phyloP scores from a whole-genome alignment of 23 tunicate species.

The Trididemnum miniatum region DNA sequence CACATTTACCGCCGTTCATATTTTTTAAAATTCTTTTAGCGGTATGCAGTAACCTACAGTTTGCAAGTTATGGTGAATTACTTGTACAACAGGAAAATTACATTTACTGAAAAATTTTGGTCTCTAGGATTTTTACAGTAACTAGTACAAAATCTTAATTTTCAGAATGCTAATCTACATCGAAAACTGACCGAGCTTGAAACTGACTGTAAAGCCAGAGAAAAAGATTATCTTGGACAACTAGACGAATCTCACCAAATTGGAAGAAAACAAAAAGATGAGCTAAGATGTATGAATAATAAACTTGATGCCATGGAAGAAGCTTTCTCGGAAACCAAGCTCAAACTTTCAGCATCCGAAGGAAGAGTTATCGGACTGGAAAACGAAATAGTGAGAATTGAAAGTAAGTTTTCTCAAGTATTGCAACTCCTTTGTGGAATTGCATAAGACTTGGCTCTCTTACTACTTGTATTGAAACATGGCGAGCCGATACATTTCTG shows the following conservation, averaged over 20 bases:
- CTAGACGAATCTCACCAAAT: constrained; percentile 57
- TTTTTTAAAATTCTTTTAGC: too few relatives aligned
- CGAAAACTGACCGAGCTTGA: constrained; percentile 87
- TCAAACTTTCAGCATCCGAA: constrained; percentile 89
- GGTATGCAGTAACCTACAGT: too few relatives aligned
- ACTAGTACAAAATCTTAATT: too few relatives aligned
- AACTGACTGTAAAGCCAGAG: constrained; percentile 59
- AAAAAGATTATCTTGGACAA: constrained; percentile 72
- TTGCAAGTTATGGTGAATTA: too few relatives aligned
- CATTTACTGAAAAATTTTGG: background rate
- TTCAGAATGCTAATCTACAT: constrained; percentile 63
- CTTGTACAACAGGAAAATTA: too few relatives aligned
- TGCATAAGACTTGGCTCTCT: too few relatives aligned
- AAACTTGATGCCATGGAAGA: constrained; percentile 68
- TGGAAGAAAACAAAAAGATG: constrained; percentile 68
- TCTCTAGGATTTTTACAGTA: background rate
- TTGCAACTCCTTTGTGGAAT: too few relatives aligned
- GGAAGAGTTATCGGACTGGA: constrained; percentile 93
- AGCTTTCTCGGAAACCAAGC: constrained; percentile 76
- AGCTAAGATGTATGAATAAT: constrained; percentile 41
- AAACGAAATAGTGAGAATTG: constrained; percentile 82
- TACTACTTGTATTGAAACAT: too few relatives aligned
- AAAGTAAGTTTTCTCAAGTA: constrained; percentile 74
- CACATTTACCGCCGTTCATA: too few relatives aligned
- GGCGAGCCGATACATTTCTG: too few relatives aligned